Evolutionary conservation across 2,797 vertebrate species (phyloP), one percentile per base, ranked within the genome.

Genomic region (Lateolabrax maculatus): DNA sequence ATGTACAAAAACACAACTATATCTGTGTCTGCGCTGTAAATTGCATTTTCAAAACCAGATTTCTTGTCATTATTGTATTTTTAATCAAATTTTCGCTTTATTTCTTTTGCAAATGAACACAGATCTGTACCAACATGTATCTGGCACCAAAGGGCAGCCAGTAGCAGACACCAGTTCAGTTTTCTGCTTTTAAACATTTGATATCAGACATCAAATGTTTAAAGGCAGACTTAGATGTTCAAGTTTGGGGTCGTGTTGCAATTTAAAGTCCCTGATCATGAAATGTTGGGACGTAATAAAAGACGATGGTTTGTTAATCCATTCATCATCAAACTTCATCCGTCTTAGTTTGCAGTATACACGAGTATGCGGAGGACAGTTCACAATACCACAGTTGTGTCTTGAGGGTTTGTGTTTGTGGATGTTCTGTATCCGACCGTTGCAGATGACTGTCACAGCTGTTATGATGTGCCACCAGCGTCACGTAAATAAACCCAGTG

Each of bases 401-500:
- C n/a, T n/a, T n/a, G n/a, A n/a, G n/a, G n/a, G n/a, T n/a, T n/a
- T n/a, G 29, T 44, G 44, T 66, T 25, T 48, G 46, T 44, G 74
- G 10, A 55, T 41, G 48, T 25, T n/a, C 4, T 16, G 9, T 29
- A 34, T 39, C n/a, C n/a, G n/a, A 65, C 72, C 60, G 34, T 68
- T 77, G 61, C 44, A 63, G 60, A 61, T 80, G 74, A 80, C 62
- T 39, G 34, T 75, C 63, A 71, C 49, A 78, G 44, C 51, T 19
- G 64, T 74, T 41, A 6, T 63, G 73, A 69, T 56, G 79, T 9
- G 64, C 44, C 79, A 36, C 29, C 36, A 27, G 65, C 48, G 5
- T 12, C 31, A 1, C 29, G 36, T 69, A 75, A 85, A 85, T 88
- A 81, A 80, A 76, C 60, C 46, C 4, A 0, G 25, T 71, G 78